Conservation (phyloP, 2,797 vertebrate genomes). For the Carduelis carduelis region DNA sequence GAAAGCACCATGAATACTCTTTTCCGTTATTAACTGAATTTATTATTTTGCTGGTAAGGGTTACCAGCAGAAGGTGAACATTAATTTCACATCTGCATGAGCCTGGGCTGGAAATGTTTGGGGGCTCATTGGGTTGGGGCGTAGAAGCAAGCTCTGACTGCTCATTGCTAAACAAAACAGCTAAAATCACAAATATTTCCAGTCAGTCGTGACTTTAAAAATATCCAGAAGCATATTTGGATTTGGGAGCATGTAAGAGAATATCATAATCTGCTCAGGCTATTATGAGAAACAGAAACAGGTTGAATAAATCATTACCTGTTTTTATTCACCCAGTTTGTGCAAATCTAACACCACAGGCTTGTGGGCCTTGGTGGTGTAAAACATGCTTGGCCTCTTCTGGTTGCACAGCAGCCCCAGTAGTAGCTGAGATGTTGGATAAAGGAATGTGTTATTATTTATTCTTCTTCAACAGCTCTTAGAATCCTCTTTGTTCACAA, state of each 20-base stretch:
- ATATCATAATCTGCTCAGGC: neutral
- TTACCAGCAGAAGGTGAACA: neutral
- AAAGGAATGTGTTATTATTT: constrained; percentile 36
- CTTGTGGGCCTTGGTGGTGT: neutral
- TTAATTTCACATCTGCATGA: constrained; percentile 21
- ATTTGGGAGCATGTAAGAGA: neutral
- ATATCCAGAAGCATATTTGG: neutral
- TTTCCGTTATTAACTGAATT: constrained; percentile 36
- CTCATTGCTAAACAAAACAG: neutral
- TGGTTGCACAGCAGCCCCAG: neutral
- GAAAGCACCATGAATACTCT: constrained; percentile 30
- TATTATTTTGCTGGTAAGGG: constrained; percentile 46
- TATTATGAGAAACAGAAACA: constrained; percentile 4
- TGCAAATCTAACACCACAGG: neutral
- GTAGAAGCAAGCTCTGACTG: neutral
- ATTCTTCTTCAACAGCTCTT: constrained; percentile 18
- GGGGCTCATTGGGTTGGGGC: neutral
- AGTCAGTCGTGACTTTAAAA: constrained; percentile 1
- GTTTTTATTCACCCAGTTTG: neutral
- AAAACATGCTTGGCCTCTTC: neutral
- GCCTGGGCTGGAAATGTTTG: neutral
- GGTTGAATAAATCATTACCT: neutral
- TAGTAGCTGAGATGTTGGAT: neutral
- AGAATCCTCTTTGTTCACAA: constrained; percentile 12
- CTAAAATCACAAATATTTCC: constrained; percentile 5